phyloP scores from a whole-genome alignment of 1,140 invertebrate genomes.

The Babylonia areolata region DNA sequence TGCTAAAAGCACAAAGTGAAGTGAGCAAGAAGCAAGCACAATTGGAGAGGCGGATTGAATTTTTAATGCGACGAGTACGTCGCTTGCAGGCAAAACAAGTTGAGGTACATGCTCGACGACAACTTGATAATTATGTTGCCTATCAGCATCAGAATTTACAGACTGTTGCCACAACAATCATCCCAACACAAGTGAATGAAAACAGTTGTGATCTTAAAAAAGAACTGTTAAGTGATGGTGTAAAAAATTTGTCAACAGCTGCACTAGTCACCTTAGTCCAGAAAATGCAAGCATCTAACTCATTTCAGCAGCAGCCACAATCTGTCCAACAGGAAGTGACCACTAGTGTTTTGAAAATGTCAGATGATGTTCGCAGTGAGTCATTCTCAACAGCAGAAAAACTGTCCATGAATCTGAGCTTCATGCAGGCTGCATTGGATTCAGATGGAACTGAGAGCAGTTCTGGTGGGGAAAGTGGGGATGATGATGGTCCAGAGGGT shows the following conservation, averaged over 20 bases:
- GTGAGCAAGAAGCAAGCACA: conserved; percentile 81
- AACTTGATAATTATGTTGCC: conserved; percentile 85
- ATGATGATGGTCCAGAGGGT: conserved; percentile 82
- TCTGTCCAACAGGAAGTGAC: conserved; percentile 47
- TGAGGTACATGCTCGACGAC: conserved; percentile 85
- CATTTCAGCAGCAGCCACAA: conserved; percentile 32
- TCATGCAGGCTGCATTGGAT: conserved; percentile 86
- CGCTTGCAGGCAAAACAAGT: conserved; percentile 85
- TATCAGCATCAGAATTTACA: conserved; percentile 80
- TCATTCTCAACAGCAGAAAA: conserved; percentile 78
- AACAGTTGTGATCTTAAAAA: conserved; percentile 63
- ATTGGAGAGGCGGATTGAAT: conserved; percentile 82
- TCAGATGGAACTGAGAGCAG: conserved; percentile 95
- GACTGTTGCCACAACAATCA: conserved; percentile 62
- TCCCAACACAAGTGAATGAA: conserved; percentile 7
- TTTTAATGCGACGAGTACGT: conserved; percentile 83
- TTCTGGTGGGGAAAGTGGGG: conserved; percentile 94
- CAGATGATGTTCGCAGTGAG: conserved; percentile 63
- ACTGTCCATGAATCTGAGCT: conserved; percentile 82
- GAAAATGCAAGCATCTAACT: conserved; percentile 75
- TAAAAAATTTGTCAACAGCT: conserved; percentile 77
- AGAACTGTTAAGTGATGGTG: conserved; percentile 75
- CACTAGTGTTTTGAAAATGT: conserved; percentile 65
- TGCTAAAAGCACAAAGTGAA: conserved; percentile 57
- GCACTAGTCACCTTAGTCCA: conserved; percentile 79